These are phyloP conservation scores for Sebastes iracundus DNA, from an alignment of 2,797 vertebrate genomes.

Conservation along the genomic window DNA sequence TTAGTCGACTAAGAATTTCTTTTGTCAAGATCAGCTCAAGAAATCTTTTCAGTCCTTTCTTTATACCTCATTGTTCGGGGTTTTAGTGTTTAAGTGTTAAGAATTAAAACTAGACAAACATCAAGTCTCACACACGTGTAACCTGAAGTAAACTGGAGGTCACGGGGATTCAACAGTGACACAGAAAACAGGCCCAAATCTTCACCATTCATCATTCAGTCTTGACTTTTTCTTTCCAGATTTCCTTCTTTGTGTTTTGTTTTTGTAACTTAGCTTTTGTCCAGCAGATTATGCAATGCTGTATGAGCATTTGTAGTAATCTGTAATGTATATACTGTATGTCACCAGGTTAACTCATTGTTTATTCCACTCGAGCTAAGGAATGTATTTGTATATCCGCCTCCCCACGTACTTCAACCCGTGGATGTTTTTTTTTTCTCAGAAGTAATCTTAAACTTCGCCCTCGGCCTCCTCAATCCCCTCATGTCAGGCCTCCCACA, in stretches of 20 bases:
- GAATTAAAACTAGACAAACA: constrained; percentile 27
- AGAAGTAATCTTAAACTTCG: constrained; percentile 12
- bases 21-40: no score
- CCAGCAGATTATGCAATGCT: background rate
- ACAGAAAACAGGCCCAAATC: background rate
- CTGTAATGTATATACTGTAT: background rate
- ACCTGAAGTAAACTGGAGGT: constrained; percentile 15
- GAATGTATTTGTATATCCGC: constrained; percentile 7
- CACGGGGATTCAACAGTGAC: background rate
- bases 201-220: background rate
- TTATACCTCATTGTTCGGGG: constrained; percentile 2
- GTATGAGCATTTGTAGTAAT: background rate
- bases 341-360: background rate
- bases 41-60: background rate
- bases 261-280: background rate
- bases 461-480: background rate
- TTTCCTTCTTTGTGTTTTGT: background rate
- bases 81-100: constrained; percentile 46
- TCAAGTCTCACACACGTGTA: constrained; percentile 38
- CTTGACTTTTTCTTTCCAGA: background rate
- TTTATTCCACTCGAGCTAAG: background rate
- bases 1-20: no score
- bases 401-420: background rate
- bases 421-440: background rate
- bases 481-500: constrained; percentile 46